Percentiles rank a stretch among this genome's conserved stretches.
phyloP scores from a whole-genome alignment of 2,113 vertebrate genomes.

The Pholis gunnellus region DNA sequence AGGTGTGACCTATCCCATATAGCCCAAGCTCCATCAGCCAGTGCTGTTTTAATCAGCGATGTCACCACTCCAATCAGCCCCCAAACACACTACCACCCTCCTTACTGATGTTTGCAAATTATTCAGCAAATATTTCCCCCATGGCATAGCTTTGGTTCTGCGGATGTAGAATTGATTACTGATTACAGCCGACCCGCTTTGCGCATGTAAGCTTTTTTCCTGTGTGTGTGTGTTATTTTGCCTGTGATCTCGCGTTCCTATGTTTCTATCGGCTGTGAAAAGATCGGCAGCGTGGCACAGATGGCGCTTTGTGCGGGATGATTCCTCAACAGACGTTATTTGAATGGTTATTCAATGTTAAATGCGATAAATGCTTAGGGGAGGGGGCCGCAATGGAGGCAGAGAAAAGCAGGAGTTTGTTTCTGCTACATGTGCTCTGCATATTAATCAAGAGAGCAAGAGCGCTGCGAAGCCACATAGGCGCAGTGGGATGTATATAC shows the following conservation, averaged over 20 bases:
- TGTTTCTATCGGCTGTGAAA: constrained; percentile 63
- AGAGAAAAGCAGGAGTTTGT: constrained; percentile 63
- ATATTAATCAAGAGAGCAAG: constrained; percentile 58
- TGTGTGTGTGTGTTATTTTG: constrained; percentile 50
- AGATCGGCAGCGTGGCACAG: constrained; percentile 65
- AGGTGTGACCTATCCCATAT: constrained; percentile 52
- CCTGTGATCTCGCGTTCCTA: constrained; percentile 43
- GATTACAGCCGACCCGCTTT: constrained; percentile 70
- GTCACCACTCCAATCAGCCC: constrained; percentile 54
- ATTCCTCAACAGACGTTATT: constrained; percentile 77
- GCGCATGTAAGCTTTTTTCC: constrained; percentile 37
- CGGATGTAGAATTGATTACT: constrained; percentile 65
- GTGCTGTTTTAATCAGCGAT: constrained; percentile 54
- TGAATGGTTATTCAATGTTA: constrained; percentile 80
- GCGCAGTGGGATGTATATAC: neutral
- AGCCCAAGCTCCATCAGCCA: constrained; percentile 27
- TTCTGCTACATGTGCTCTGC: constrained; percentile 63
- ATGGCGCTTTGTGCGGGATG: constrained; percentile 77
- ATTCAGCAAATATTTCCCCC: constrained; percentile 63
- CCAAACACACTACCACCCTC: neutral
- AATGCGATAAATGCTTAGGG: constrained; percentile 67
- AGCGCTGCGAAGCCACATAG: neutral
- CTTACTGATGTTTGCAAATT: constrained; percentile 57
- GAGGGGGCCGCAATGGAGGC: constrained; percentile 15
- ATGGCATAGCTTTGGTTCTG: constrained; percentile 35